These are phyloP conservation scores for Chiridota heheva DNA, from an alignment of 35 echinoderm and acorn worm species.

Conservation along the genomic window DNA sequence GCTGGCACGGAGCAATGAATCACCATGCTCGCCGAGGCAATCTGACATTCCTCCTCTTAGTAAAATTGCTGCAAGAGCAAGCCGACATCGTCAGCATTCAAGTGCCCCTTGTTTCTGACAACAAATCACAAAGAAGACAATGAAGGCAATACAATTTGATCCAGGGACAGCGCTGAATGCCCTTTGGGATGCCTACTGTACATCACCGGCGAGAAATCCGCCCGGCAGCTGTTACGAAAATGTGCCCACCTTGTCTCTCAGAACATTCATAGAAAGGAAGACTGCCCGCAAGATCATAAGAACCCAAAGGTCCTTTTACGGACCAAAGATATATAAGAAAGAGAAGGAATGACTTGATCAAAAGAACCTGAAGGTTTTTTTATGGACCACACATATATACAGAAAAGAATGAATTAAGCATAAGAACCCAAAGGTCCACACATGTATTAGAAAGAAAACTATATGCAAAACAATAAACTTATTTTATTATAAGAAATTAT, in stretches of 20 bases:
- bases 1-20: constrained; percentile 34
- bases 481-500: too few relatives aligned
- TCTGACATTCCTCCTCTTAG: constrained; percentile 11
- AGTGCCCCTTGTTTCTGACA: constrained; percentile 1
- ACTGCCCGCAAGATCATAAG: too few relatives aligned
- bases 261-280: constrained; percentile 6
- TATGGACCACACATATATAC: too few relatives aligned
- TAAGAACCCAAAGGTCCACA: too few relatives aligned
- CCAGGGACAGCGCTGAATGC: constrained; percentile 25
- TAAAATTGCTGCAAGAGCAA: constrained; percentile 3
- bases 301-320: too few relatives aligned
- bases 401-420: too few relatives aligned
- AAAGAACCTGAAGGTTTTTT: too few relatives aligned
- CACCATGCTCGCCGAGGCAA: constrained; percentile 16
- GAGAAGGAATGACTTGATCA: too few relatives aligned
- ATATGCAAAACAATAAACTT: too few relatives aligned
- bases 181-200: constrained; percentile 16
- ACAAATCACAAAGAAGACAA: constrained; percentile 19
- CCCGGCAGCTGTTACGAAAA: constrained; percentile 9
- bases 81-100: constrained; percentile 25
- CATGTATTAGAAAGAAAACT: too few relatives aligned
- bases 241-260: not conserved
- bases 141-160: constrained; percentile 4
- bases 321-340: too few relatives aligned
- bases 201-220: constrained; percentile 20